These are phyloP conservation scores for Saturnia japonica DNA, from an alignment of 2,888 invertebrate genomes.

Conservation along the genomic window DNA sequence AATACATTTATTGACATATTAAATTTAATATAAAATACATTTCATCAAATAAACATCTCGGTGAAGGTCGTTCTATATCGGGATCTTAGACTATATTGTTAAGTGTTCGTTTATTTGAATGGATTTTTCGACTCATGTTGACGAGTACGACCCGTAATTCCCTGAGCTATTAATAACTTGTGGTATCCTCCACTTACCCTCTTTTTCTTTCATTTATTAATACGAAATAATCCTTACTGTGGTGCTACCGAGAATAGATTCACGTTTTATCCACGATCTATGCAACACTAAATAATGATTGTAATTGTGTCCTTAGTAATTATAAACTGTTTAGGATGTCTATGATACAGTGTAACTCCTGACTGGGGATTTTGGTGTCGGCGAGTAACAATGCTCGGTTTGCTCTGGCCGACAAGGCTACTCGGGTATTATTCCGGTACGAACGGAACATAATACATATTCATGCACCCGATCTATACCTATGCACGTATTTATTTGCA, in stretches of 20 bases:
- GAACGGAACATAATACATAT: conserved; percentile 71
- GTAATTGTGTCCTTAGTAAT: background rate
- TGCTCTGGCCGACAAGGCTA: conserved; percentile 40
- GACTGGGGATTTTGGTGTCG: conserved; percentile 22
- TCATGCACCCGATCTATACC: conserved; percentile 72
- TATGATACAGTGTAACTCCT: background rate
- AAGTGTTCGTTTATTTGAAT: conserved; percentile 25
- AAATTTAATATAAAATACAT: too few relatives aligned
- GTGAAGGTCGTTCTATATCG: too few relatives aligned
- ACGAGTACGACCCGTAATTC: conserved; percentile 22
- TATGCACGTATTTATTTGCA: conserved; percentile 80
- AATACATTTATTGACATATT: too few relatives aligned
- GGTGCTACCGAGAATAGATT: background rate
- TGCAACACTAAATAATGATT: background rate
- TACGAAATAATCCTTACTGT: background rate
- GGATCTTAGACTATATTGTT: too few relatives aligned
- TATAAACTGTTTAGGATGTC: background rate
- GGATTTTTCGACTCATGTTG: conserved; percentile 26
- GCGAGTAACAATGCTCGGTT: conserved; percentile 29
- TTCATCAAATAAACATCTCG: too few relatives aligned
- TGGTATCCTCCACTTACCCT: conserved; percentile 10
- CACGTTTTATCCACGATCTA: background rate
- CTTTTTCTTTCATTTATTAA: background rate
- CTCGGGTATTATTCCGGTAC: conserved; percentile 72
- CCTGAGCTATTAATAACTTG: conserved; percentile 27